These are phyloP conservation scores for Lepus oiostolus DNA, from an alignment of 2,797 vertebrate genomes.

Conservation along the genomic window DNA sequence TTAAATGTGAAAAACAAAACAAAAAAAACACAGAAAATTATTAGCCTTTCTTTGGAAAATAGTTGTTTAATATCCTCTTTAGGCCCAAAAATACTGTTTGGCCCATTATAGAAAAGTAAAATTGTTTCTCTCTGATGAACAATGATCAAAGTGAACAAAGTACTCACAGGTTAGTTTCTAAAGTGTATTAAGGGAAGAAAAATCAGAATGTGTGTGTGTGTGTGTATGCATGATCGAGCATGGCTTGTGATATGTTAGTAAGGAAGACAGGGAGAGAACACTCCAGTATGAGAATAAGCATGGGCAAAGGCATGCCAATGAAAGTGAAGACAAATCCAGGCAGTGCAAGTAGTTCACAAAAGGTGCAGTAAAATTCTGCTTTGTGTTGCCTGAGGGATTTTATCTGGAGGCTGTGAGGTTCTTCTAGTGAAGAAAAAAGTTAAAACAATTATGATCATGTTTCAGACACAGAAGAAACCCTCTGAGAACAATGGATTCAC, in stretches of 20 bases:
- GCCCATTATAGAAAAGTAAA: not conserved
- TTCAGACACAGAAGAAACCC: not conserved
- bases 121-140: not conserved
- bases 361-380: not conserved
- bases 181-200: not conserved
- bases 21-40: not conserved
- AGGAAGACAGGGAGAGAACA: not conserved
- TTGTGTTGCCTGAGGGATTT: not conserved
- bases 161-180: not conserved
- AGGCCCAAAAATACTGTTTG: not conserved
- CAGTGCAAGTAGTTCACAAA: not conserved
- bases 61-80: not conserved
- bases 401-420: not conserved
- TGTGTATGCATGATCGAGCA: no score
- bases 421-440: not conserved
- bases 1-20: not conserved
- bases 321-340: not conserved
- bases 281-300: not conserved
- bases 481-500: not conserved
- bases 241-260: not conserved
- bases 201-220: not conserved
- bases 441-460: not conserved
- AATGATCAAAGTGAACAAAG: not conserved
- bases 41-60: not conserved
- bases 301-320: not conserved